Evolutionary conservation across 1,140 invertebrate genomes (phyloP).

Genomic region (Proctacanthus coquilletti): DNA sequence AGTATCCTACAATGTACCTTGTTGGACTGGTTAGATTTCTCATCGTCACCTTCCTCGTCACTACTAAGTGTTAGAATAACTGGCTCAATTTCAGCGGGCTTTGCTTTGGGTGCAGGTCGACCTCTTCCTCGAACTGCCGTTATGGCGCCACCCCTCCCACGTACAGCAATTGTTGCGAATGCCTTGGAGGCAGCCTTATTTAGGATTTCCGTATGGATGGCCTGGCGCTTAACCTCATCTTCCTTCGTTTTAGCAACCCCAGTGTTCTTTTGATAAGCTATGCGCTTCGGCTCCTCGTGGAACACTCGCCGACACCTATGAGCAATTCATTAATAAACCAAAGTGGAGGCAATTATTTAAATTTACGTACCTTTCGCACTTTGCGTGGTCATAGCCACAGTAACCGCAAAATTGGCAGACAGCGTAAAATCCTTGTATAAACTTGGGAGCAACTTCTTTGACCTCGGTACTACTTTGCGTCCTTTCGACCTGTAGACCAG

Average conservation of each 20-base stretch:
- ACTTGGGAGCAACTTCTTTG: slow-evolving; percentile 32
- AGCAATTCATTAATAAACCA: no score
- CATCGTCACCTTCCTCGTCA: slow-evolving; percentile 37
- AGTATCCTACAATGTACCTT: no score
- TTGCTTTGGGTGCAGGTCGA: slow-evolving; percentile 10
- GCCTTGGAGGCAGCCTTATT: background rate
- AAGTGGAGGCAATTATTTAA: background rate
- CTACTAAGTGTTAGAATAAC: slow-evolving; percentile 47
- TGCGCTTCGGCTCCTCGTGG: slow-evolving; percentile 38
- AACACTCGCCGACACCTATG: slow-evolving; percentile 38
- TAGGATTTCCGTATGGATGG: slow-evolving; percentile 9
- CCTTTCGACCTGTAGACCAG: background rate
- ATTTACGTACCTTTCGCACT: slow-evolving; percentile 41
- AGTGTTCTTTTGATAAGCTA: slow-evolving; percentile 28
- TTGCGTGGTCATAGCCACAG: slow-evolving; percentile 51
- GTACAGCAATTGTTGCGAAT: slow-evolving; percentile 1
- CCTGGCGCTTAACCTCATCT: slow-evolving; percentile 14
- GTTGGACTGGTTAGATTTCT: slow-evolving; percentile 4
- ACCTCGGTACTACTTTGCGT: no score
- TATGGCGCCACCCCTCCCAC: slow-evolving; percentile 9
- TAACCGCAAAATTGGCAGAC: slow-evolving; percentile 56
- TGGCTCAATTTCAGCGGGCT: slow-evolving; percentile 37
- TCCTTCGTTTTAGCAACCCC: slow-evolving; percentile 25
- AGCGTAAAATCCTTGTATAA: slow-evolving; percentile 49
- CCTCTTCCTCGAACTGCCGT: slow-evolving; percentile 16